Conservation (phyloP, 2,888 invertebrate genomes). For the Aspidiotus destructor region DNA sequence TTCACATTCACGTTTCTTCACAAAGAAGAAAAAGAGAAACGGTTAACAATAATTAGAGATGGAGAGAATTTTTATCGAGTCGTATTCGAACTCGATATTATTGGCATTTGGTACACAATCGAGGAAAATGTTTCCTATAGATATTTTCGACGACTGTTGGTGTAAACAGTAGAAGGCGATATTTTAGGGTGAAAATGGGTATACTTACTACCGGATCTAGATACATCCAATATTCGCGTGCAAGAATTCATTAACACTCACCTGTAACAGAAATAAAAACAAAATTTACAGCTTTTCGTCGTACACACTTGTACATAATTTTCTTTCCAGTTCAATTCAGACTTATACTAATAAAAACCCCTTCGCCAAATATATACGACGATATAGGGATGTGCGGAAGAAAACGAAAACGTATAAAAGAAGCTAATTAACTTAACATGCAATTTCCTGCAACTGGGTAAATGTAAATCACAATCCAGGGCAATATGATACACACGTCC, state of each 20-base stretch:
- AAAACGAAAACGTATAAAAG: slow-evolving; percentile 12
- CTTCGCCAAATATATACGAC: background rate
- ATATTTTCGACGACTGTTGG: too few species aligned
- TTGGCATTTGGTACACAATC: too few species aligned
- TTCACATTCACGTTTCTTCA: too few species aligned
- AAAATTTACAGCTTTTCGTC: slow-evolving; percentile 25
- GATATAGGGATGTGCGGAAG: background rate
- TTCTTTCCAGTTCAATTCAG: background rate
- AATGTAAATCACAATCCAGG: slow-evolving; percentile 2
- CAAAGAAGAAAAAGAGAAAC: too few species aligned
- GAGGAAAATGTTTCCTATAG: too few species aligned
- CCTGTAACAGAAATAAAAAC: slow-evolving; percentile 28
- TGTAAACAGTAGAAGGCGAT: too few species aligned
- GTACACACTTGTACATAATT: background rate
- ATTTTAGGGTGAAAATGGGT: too few species aligned
- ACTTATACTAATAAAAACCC: background rate
- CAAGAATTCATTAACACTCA: slow-evolving; percentile 27
- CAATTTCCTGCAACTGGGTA: slow-evolving; percentile 24
- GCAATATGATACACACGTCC: background rate
- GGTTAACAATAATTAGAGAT: too few species aligned
- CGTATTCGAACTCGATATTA: too few species aligned
- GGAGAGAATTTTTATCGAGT: too few species aligned
- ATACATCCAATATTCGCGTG: slow-evolving; percentile 13
- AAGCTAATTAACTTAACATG: slow-evolving; percentile 26
- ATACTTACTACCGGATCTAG: too few species aligned